Conservation (phyloP, 2,888 invertebrate species). For the Tinea semifulvella region DNA sequence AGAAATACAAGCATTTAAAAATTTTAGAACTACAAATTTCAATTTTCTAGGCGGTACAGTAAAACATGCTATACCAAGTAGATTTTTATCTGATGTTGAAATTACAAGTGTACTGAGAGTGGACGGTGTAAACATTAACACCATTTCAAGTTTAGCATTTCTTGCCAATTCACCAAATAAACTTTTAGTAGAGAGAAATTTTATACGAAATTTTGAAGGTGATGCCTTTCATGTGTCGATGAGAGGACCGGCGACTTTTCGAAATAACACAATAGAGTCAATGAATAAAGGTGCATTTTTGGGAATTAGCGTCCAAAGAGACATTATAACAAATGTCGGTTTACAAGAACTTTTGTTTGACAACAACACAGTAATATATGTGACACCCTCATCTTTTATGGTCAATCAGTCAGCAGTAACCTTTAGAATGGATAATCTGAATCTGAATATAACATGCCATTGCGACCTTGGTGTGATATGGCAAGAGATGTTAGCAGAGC, state of each 20-base stretch:
- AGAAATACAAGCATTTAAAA: conserved; percentile 80
- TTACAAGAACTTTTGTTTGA: conserved; percentile 67
- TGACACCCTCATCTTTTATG: conserved; percentile 66
- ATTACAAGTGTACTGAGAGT: conserved; percentile 73
- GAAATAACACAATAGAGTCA: conserved; percentile 69
- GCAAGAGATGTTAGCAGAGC: conserved; percentile 37
- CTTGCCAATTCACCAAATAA: conserved; percentile 70
- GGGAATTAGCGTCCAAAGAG: conserved; percentile 61
- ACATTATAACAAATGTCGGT: conserved; percentile 46
- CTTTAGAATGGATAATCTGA: conserved; percentile 65
- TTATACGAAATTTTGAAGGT: conserved; percentile 67
- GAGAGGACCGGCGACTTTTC: conserved; percentile 70
- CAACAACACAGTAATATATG: conserved; percentile 67
- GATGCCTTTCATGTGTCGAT: conserved; percentile 71
- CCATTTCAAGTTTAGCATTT: conserved; percentile 75
- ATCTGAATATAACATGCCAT: conserved; percentile 67
- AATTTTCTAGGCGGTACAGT: conserved; percentile 70
- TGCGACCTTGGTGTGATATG: conserved; percentile 57
- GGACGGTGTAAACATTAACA: conserved; percentile 70
- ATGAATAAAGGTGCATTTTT: conserved; percentile 70
- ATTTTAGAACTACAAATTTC: conserved; percentile 75
- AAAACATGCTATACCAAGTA: conserved; percentile 68
- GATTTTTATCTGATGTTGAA: conserved; percentile 77
- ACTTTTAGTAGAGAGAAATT: conserved; percentile 69
- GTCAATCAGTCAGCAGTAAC: conserved; percentile 65